Evolutionary conservation across 2,113 vertebrate species (phyloP), one percentile per base, ranked within the genome.

Genomic region (Tylochromis polylepis): DNA sequence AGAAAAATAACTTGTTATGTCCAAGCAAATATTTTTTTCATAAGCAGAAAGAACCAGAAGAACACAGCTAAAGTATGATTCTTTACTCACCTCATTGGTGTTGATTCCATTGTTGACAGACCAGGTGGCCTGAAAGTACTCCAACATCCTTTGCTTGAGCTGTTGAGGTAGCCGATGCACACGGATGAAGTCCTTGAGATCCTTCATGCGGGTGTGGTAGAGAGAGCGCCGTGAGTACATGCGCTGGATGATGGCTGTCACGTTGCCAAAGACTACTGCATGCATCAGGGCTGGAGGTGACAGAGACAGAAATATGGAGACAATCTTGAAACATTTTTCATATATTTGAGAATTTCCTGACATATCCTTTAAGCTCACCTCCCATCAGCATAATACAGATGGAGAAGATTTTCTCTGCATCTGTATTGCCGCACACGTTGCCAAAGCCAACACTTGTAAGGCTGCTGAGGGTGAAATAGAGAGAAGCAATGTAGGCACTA

Each of bases 91-190:
- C 98, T 99, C 97, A 0, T 99, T 99, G 49, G 98, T 95, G 0
- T 99, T 98, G 12, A 99, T 99, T 94, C 98, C 98, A 2, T 98
- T 99, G 96, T 98, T 99, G 91, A 99, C 98, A 0, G 98, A 98
- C 98, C 98, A 99, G 1, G 98, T 98, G 91, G 98, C 98, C 96
- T 99, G 98, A 95, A 99, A 99, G 87, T 98, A 99, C 92, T 99
- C 98, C 38, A 99, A 95, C 98, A 99, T 97, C 84, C 98, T 96
- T 96, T 99, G 98, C 92, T 99, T 99, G 86, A 99, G 97, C 86
- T 98, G 97, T 93, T 98, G 97, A 18, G 98, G 98, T 24, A 99
- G 97, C 70, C 97, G 97, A 53, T 99, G 98, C 87, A 99, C 97
- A 0, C 98, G 96, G 91, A 98, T 99, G 91, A 99, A 99, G 92